These are phyloP conservation scores for Azemiops feae DNA, from an alignment of 2,113 vertebrate genomes.

Conservation along the genomic window DNA sequence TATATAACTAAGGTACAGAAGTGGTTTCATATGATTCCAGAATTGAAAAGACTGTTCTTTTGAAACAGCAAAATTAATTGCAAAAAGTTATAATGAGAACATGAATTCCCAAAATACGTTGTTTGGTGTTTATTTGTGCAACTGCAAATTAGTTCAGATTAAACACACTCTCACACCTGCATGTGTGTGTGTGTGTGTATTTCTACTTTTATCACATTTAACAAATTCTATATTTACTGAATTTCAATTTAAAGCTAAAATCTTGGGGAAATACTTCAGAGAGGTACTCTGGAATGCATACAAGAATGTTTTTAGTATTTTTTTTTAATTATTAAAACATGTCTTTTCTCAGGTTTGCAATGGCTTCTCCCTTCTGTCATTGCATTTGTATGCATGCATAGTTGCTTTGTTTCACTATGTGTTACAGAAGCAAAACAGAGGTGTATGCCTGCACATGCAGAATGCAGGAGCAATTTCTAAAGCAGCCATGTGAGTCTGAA, in stretches of 20 bases:
- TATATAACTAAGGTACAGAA: background rate
- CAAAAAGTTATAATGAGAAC: background rate
- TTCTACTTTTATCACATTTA: background rate
- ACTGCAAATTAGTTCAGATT: background rate
- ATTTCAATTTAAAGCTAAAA: background rate
- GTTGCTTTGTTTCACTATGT: background rate
- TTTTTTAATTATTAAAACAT: background rate
- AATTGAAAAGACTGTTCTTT: conserved; percentile 3
- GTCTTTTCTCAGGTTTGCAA: background rate
- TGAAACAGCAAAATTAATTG: conserved; percentile 20
- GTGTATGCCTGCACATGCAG: background rate
- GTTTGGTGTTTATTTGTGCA: background rate
- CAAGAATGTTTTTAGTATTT: background rate
- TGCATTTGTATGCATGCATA: background rate
- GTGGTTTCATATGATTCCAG: background rate
- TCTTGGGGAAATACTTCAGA: background rate
- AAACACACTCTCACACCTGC: background rate
- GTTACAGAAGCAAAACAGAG: background rate
- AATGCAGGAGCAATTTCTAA: background rate
- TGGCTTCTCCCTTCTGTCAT: background rate
- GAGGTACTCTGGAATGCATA: background rate
- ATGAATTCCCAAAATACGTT: background rate
- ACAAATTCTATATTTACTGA: background rate
- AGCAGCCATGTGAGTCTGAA: background rate
- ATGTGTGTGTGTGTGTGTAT: no score